These are phyloP conservation scores for Rostratula benghalensis DNA, from an alignment of 2,113 vertebrate genomes.

Conservation along the genomic window DNA sequence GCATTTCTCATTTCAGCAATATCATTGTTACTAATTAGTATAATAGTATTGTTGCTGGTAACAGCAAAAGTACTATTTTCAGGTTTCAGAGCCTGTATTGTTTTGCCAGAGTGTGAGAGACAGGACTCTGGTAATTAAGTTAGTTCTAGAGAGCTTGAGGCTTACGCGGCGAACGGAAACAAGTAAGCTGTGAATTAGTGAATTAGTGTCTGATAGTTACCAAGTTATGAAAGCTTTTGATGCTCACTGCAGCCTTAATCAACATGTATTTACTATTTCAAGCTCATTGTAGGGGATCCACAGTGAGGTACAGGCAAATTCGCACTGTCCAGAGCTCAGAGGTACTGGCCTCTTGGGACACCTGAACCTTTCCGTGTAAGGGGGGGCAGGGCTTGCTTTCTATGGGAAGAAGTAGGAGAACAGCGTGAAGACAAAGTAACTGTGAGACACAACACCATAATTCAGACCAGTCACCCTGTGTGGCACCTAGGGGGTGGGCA, in stretches of 20 bases:
- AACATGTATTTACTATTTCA: neutral
- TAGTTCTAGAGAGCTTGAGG: neutral
- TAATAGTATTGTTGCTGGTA: neutral
- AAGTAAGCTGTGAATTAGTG: no score
- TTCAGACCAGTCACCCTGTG: neutral
- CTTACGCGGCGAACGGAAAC: neutral
- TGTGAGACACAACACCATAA: neutral
- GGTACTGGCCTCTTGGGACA: neutral
- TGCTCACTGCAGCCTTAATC: neutral
- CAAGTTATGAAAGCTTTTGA: neutral
- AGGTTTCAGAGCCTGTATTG: neutral
- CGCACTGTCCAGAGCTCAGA: neutral
- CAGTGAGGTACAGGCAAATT: neutral
- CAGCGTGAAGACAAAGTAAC: neutral
- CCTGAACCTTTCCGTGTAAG: neutral
- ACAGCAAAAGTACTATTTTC: neutral
- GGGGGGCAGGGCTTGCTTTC: neutral
- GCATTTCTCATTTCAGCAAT: neutral
- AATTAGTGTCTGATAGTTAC: neutral
- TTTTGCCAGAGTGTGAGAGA: neutral
- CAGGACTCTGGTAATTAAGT: neutral
- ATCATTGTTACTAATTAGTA: neutral
- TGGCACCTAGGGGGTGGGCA: no score
- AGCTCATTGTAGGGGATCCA: neutral
- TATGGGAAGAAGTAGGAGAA: neutral